These are phyloP conservation scores for Neoniphon sammara DNA, from an alignment of 2,797 vertebrate species.

Conservation along the genomic window DNA sequence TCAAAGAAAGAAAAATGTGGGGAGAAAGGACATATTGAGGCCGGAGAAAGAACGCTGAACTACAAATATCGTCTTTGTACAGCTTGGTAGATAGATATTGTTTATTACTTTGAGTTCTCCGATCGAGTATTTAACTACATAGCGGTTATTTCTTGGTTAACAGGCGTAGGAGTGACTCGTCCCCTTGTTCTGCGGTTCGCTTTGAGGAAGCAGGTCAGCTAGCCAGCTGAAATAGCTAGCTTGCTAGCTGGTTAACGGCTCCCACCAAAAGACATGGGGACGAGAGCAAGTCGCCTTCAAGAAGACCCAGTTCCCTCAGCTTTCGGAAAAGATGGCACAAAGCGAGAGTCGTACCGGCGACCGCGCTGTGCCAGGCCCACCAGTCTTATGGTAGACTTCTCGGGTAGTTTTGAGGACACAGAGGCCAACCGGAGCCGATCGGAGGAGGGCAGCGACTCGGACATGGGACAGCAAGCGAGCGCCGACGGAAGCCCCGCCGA, in stretches of 20 bases:
- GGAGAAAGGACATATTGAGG: constrained; percentile 56
- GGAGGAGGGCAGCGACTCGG: constrained; percentile 85
- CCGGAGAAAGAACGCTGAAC: constrained; percentile 14
- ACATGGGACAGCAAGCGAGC: constrained; percentile 81
- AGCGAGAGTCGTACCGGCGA: constrained; percentile 80
- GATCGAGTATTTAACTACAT: not conserved
- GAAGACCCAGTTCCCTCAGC: constrained; percentile 78
- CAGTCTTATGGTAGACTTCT: constrained; percentile 84
- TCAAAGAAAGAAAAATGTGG: constrained; percentile 76
- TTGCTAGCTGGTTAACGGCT: constrained; percentile 16
- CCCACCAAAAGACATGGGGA: constrained; percentile 78
- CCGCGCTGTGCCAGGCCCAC: constrained; percentile 81
- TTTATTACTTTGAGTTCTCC: not conserved
- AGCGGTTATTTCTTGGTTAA: constrained; percentile 59
- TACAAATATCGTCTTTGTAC: fast-evolving
- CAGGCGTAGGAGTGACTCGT: not conserved
- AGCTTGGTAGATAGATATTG: not conserved
- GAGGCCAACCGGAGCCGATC: constrained; percentile 82
- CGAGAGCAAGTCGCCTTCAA: constrained; percentile 83
- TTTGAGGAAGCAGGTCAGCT: constrained; percentile 64
- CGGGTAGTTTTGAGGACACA: constrained; percentile 83
- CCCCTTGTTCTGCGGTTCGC: constrained; percentile 34
- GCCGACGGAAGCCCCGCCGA: constrained; percentile 80
- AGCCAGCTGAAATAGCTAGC: constrained; percentile 50
- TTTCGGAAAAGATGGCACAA: constrained; percentile 81